phyloP scores from a whole-genome alignment of 2,888 invertebrate species.

The Amphipoea lucens region DNA sequence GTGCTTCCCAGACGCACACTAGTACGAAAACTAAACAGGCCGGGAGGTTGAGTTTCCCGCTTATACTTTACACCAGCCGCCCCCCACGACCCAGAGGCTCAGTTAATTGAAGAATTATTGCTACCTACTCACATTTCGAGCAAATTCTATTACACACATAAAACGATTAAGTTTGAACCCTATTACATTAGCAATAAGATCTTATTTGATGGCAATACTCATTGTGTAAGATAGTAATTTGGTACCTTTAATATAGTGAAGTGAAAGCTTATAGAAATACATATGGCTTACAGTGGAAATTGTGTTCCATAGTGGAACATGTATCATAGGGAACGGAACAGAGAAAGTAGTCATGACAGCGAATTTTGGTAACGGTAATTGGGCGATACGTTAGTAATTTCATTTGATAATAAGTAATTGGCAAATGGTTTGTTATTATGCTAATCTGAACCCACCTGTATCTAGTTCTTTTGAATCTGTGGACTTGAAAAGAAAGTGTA shows the following conservation, averaged over 20 bases:
- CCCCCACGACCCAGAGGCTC: constrained; percentile 67
- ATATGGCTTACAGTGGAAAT: constrained; percentile 54
- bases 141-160: constrained; percentile 71
- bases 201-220: constrained; percentile 40
- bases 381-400: neutral
- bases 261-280: constrained; percentile 63
- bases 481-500: neutral
- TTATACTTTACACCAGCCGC: constrained; percentile 36
- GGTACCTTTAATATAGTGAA: constrained; percentile 50
- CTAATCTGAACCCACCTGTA: neutral
- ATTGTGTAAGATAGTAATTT: constrained; percentile 41
- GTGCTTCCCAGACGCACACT: neutral
- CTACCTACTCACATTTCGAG: constrained; percentile 75
- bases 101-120: constrained; percentile 85
- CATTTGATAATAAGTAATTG: neutral
- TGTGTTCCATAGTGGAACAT: constrained; percentile 27
- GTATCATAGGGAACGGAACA: neutral
- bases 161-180: constrained; percentile 66
- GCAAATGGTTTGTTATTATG: neutral
- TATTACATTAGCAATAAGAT: constrained; percentile 61
- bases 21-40: neutral
- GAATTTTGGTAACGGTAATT: neutral
- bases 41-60: neutral
- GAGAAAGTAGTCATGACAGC: neutral
- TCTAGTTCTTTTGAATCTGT: neutral